These are phyloP conservation scores for Lasioglossum lativentre DNA, from an alignment of 2,888 invertebrate genomes.

Conservation along the genomic window DNA sequence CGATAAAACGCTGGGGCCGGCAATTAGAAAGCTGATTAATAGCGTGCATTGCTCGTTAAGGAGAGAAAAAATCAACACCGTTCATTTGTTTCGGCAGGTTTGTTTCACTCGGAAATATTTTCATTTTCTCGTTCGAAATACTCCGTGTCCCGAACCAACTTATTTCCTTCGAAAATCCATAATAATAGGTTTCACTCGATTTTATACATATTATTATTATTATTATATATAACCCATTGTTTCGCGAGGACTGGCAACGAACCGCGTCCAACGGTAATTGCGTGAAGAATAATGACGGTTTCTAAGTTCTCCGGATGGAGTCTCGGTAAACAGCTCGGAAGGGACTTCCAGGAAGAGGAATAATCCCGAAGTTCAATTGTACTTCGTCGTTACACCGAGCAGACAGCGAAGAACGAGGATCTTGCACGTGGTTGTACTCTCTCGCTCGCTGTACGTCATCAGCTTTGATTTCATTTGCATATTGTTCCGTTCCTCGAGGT, in stretches of 20 bases:
- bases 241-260: constrained; percentile 22
- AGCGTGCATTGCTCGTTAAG: background rate
- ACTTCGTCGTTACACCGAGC: constrained; percentile 8
- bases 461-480: constrained; percentile 27
- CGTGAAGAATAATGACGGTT: constrained; percentile 24
- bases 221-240: no score
- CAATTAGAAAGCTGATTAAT: constrained; percentile 40
- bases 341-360: background rate
- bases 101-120: no score
- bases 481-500: constrained; percentile 19
- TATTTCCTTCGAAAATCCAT: background rate
- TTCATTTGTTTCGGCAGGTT: no score
- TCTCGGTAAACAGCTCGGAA: constrained; percentile 5
- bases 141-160: no score
- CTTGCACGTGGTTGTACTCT: background rate
- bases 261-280: constrained; percentile 6
- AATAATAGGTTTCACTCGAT: background rate
- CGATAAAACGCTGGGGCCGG: background rate
- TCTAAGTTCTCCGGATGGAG: background rate
- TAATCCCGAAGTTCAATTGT: constrained; percentile 6
- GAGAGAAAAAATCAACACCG: background rate
- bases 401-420: background rate
- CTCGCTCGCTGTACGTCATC: constrained; percentile 14
- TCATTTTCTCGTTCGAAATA: no score
- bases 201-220: no score